Base-by-base conservation (phyloP, 2,888 invertebrate genomes). In the Calliphora vomitoria region DNA sequence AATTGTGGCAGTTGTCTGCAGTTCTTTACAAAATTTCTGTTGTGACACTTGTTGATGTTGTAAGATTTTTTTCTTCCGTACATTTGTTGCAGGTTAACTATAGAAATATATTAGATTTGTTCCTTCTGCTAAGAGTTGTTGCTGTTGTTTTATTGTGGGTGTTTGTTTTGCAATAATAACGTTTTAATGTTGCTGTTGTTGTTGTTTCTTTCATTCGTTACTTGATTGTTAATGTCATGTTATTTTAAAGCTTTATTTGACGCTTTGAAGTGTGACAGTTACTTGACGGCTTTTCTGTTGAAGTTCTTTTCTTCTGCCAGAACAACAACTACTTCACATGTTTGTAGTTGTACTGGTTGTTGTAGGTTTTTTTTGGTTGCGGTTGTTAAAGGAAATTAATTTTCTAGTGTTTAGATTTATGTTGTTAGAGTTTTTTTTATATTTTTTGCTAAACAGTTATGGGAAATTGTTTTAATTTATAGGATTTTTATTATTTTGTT, bases 261-360 rank as follows among this genome's bases (percentile, higher is more conserved):
- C 76, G 86, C 83, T 83, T 86, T 86, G 83, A 86, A 83, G 86
- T 86, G 86, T 86, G 86, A 86, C 86, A 86, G 83, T 71, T 83
- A 71, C 38, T 83, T 83, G 86, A 79, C 78, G 64, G 78, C 64
- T 78, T 80, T 68, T 47, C 55, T 64, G 47, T 66, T 66, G 55
- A 60, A 64, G 44, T 85, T 72, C 58, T 75, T 53, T 64, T 55
- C 10, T 41, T 55, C 1, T 3, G 8, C 8, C 3, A 1, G 25
- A 25, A 25, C 69, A 72, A 72, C 44, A 64, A 75, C 47, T 58
- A 8, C 18, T 47, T 50, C 66, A 44, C 53, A 18, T 50, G 58
- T 58, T 82, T 53, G 18, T 38, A 41, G 10, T 74, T 44, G 41
- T 20, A 11, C 0, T 66, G 55, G 64, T 60, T 47, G 20, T 38